These are phyloP conservation scores for Amblyjoppa proteus DNA, from an alignment of 2,888 invertebrate genomes.

Conservation along the genomic window DNA sequence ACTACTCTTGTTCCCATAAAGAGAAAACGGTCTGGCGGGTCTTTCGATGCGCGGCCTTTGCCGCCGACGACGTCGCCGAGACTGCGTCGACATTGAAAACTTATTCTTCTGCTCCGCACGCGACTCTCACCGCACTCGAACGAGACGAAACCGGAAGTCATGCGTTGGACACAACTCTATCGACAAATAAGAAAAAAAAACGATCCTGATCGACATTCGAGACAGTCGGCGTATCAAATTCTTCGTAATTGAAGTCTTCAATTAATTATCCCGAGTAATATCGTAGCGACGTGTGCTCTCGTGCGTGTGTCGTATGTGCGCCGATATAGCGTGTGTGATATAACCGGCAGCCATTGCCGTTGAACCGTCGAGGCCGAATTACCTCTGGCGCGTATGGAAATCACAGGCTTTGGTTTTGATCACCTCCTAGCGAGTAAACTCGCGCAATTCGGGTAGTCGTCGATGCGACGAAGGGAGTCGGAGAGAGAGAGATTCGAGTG, in stretches of 20 bases:
- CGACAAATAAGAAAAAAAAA: constrained; percentile 27
- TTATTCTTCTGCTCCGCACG: background rate
- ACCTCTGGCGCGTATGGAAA: constrained; percentile 50
- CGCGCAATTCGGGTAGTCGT: too few relatives aligned
- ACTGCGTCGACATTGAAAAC: constrained; percentile 9
- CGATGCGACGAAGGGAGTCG: constrained; percentile 12
- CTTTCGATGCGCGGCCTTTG: constrained; percentile 37
- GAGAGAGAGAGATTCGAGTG: constrained; percentile 32
- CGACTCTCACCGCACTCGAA: constrained; percentile 26
- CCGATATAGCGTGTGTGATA: background rate
- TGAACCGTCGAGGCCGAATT: constrained; percentile 30
- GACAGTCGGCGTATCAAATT: constrained; percentile 35
- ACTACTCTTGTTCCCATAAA: constrained; percentile 27
- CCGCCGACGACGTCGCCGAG: constrained; percentile 30
- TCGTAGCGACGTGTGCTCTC: background rate
- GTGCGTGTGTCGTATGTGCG: background rate
- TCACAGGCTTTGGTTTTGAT: constrained; percentile 51
- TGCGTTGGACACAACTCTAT: constrained; percentile 9
- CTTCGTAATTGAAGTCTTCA: constrained; percentile 41
- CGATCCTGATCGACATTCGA: background rate
- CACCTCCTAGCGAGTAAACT: constrained; percentile 3
- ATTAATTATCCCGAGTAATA: constrained; percentile 49
- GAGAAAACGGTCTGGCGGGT: constrained; percentile 47
- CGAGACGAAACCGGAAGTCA: constrained; percentile 38
- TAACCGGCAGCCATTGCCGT: background rate